Percentiles rank a stretch among this genome's conserved stretches.
phyloP scores from a whole-genome alignment of 2,113 vertebrate genomes.

The Cyanocitta stelleri region DNA sequence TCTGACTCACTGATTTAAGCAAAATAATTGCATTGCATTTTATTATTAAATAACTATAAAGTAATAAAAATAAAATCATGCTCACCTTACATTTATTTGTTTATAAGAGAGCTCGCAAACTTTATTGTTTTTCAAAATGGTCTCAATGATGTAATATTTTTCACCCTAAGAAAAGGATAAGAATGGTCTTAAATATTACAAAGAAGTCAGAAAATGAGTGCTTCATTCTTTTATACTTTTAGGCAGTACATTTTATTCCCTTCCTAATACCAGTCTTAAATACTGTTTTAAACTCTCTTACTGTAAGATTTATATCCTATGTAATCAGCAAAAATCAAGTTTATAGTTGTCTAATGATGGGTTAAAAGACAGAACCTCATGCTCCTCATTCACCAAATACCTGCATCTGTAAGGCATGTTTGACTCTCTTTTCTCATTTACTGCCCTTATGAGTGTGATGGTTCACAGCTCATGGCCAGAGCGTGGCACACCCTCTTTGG shows the following conservation, averaged over 20 bases:
- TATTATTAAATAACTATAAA: not conserved
- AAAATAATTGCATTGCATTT: not conserved
- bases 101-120: not conserved
- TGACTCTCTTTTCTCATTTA: not conserved
- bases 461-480: not conserved
- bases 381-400: not conserved
- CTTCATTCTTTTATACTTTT: not conserved
- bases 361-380: not conserved
- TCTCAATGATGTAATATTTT: not conserved
- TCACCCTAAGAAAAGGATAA: not conserved
- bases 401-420: not conserved
- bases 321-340: not conserved
- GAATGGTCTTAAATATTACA: not conserved
- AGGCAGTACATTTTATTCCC: not conserved
- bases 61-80: not conserved
- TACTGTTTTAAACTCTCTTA: not conserved
- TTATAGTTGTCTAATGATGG: not conserved
- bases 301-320: not conserved
- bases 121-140: not conserved
- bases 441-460: not conserved
- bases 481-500: fast-evolving
- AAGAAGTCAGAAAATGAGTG: not conserved
- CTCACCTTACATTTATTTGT: not conserved
- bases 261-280: not conserved
- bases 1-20: not conserved